Conservation (phyloP, 2,888 invertebrate species). For the Chrysomela aeneicollis region DNA sequence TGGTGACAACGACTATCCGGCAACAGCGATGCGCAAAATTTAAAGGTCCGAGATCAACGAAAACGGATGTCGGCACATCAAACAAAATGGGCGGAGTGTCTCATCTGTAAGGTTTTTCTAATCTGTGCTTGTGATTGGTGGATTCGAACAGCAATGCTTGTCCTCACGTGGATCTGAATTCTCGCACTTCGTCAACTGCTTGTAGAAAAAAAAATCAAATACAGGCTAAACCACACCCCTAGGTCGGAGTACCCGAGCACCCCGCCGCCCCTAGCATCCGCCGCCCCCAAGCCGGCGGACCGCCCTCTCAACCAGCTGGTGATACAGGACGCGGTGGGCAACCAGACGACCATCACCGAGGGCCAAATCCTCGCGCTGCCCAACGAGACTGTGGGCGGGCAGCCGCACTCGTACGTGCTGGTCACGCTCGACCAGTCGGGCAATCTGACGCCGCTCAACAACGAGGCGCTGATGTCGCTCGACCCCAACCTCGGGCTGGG, state of each 20-base stretch:
- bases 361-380: constrained; percentile 76
- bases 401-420: constrained; percentile 76
- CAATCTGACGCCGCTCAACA: constrained; percentile 75
- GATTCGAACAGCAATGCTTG: too few relatives aligned
- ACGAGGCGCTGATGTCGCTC: constrained; percentile 69
- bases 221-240: too few relatives aligned
- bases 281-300: constrained; percentile 30
- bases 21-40: too few relatives aligned
- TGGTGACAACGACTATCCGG: too few relatives aligned
- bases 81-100: too few relatives aligned
- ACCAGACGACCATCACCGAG: constrained; percentile 64
- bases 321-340: constrained; percentile 59
- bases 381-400: constrained; percentile 73
- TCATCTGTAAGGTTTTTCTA: too few relatives aligned
- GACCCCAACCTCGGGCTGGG: constrained; percentile 64
- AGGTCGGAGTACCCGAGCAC: background rate
- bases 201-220: too few relatives aligned
- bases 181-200: too few relatives aligned
- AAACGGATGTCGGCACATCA: too few relatives aligned
- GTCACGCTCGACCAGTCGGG: constrained; percentile 77
- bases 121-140: too few relatives aligned
- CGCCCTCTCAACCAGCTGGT: constrained; percentile 58
- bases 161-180: too few relatives aligned
- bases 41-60: too few relatives aligned
- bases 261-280: constrained; percentile 18